These are phyloP conservation scores for Junco hyemalis DNA, from an alignment of 2,113 vertebrate species.

Conservation along the genomic window DNA sequence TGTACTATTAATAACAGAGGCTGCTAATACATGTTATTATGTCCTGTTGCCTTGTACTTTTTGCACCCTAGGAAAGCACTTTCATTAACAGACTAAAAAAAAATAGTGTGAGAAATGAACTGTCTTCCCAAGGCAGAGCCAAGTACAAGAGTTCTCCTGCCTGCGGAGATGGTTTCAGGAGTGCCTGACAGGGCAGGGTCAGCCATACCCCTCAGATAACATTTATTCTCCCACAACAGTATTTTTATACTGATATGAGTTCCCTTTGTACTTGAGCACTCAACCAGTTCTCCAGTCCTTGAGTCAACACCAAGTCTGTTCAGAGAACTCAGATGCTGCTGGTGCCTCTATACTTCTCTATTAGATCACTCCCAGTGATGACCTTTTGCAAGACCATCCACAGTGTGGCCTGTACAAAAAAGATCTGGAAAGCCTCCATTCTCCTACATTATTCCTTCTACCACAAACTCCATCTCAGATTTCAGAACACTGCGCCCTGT, in stretches of 20 bases:
- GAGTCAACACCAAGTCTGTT: neutral
- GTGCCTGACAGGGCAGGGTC: neutral
- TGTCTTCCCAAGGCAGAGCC: neutral
- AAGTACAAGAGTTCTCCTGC: neutral
- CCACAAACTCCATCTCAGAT: neutral
- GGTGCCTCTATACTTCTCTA: neutral
- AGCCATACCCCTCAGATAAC: neutral
- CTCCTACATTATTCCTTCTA: neutral
- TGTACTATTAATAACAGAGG: constrained; percentile 80
- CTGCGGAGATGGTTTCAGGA: neutral
- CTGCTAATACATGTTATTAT: constrained; percentile 67
- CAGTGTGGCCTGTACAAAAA: neutral
- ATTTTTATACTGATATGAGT: neutral
- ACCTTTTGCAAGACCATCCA: neutral
- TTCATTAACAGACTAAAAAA: constrained; percentile 53
- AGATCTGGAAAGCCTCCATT: neutral
- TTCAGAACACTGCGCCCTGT: neutral
- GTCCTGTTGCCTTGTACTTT: constrained; percentile 39
- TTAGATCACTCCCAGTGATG: neutral
- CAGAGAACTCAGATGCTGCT: neutral
- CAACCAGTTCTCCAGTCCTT: neutral
- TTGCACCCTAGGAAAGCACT: constrained; percentile 66
- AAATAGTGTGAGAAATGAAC: neutral
- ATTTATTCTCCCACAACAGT: neutral
- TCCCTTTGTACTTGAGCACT: neutral